Conservation (phyloP, 2,888 invertebrate genomes). For the Melinaea marsaeus region DNA sequence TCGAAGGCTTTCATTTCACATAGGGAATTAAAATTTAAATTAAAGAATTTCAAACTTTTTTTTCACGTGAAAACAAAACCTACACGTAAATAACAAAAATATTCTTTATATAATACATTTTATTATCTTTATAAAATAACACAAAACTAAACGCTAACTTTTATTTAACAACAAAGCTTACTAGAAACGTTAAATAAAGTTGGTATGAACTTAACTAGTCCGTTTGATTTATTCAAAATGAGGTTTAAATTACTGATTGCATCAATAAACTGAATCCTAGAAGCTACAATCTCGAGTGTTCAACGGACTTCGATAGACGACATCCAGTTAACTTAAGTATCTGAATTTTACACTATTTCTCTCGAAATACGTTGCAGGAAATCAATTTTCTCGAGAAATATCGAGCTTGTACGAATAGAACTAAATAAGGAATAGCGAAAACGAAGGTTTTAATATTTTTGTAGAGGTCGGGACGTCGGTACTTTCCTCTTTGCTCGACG, state of each 20-base stretch:
- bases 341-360: constrained; percentile 42
- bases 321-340: constrained; percentile 27
- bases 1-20: neutral
- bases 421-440: constrained; percentile 38
- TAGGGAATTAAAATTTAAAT: too few relatives aligned
- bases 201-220: too few relatives aligned
- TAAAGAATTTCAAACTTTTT: too few relatives aligned
- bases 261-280: constrained; percentile 14
- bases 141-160: too few relatives aligned
- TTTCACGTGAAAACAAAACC: too few relatives aligned
- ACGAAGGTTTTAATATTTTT: constrained; percentile 67
- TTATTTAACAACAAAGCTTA: too few relatives aligned
- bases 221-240: constrained; percentile 18
- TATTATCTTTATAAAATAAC: too few relatives aligned
- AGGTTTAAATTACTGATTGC: constrained; percentile 16
- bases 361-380: constrained; percentile 55
- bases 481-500: constrained; percentile 46
- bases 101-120: too few relatives aligned
- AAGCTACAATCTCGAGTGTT: constrained; percentile 24
- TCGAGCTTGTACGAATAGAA: constrained; percentile 45
- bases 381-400: constrained; percentile 61
- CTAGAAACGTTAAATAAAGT: too few relatives aligned
- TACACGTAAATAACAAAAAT: too few relatives aligned
- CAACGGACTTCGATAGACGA: constrained; percentile 14
- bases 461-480: constrained; percentile 47